Evolutionary conservation across 2,113 vertebrate species (phyloP).

Genomic region (Parus major): DNA sequence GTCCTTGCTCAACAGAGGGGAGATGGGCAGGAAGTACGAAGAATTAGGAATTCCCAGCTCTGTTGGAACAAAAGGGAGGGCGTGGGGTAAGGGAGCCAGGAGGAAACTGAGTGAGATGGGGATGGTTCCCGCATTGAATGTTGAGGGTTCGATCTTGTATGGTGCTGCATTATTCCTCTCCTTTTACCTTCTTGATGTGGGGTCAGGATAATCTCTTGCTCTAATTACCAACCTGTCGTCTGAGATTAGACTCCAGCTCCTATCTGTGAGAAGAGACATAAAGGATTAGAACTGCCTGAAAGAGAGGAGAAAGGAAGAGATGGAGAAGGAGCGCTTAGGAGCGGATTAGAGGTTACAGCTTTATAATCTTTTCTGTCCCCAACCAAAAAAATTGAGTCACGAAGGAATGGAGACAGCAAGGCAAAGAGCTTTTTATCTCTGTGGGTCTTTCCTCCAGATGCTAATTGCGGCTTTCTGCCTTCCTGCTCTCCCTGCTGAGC

Average conservation of each 20-base stretch:
- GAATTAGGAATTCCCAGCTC: background rate
- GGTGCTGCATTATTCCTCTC: background rate
- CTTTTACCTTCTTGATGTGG: constrained; percentile 31
- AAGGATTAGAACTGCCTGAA: constrained; percentile 56
- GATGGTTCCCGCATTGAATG: background rate
- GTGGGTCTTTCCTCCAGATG: background rate
- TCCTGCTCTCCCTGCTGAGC: background rate
- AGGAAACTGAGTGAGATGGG: background rate
- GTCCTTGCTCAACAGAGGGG: background rate
- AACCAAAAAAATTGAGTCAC: background rate
- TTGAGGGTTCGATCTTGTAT: background rate
- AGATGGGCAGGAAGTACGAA: background rate
- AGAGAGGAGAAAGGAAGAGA: constrained; percentile 50
- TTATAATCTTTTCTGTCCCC: constrained; percentile 23
- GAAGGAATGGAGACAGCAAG: constrained; percentile 11
- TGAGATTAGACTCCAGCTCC: constrained; percentile 46
- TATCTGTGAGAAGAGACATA: constrained; percentile 48
- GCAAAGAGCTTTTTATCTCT: constrained; percentile 34
- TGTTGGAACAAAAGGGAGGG: background rate
- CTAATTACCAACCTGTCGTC: constrained; percentile 48
- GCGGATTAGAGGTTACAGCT: constrained; percentile 49
- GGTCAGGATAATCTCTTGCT: constrained; percentile 63
- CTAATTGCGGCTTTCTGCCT: constrained; percentile 5
- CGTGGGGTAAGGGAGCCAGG: background rate
- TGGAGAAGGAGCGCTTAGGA: constrained; percentile 1